Evolutionary conservation across 1,140 invertebrate genomes (phyloP), one percentile per base, ranked within the genome.

Genomic region (Parapsyche elsis): DNA sequence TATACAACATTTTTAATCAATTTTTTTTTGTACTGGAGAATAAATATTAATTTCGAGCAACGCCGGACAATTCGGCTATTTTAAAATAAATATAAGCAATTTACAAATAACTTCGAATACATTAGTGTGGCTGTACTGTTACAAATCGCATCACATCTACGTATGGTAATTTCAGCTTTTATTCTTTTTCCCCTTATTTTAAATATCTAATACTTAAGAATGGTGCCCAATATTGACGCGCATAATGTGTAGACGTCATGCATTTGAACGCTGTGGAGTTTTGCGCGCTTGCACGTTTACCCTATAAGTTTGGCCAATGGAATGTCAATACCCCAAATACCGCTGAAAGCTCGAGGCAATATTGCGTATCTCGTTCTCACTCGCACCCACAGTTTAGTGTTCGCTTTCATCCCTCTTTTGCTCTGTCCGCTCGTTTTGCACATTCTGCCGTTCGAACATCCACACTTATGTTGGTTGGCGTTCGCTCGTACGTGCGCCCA

Each of bases 281-380:
- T 57, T 23, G 77, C 77, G 77, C 19, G 77, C 38, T 53, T 70
- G 45, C 77, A 78, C 77, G 77, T 78, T 53, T 44, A 71, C 77
- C 46, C 61, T 78, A 78, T 78, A 78, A 78, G 77, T 78, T 71
- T 77, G 64, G 64, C 61, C 64, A 71, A 70, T 78, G 77, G 77
- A 78, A 78, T 78, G 77, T 26, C 77, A 78, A 78, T 78, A 78
- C 16, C 77, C 77, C 59, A 30, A 70, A 78, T 78, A 71, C 77
- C 77, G 77, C 21, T 64, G 57, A 64, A 77, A 64, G 57, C 57
- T 61, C 57, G 21, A 5, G 21, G 57, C 57, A 61, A 61, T 61
- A 61, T 61, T 9, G 16, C 53, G 57, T 38, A 38, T 38, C 30
- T 38, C 2, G 2, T 1, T 38, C 30, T 38, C 30, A 4, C 30